Conservation (phyloP, 2,888 invertebrate genomes). For the Gymnosoma rotundatum region DNA sequence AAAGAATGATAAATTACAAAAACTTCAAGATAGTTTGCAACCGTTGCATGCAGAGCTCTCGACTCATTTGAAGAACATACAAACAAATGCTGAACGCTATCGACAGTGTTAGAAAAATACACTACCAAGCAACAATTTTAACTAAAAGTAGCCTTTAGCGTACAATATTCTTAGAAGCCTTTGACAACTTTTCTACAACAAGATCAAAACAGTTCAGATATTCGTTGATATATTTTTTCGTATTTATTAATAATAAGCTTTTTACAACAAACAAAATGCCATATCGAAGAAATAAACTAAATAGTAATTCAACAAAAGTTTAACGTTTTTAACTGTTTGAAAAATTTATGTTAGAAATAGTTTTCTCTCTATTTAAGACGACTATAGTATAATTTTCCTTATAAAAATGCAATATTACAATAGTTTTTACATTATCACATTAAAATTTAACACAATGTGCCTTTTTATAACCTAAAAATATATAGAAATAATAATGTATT, state of each 20-base stretch:
- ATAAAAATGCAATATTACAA: slow-evolving; percentile 58
- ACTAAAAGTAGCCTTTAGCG: slow-evolving; percentile 8
- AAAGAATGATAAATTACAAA: slow-evolving; percentile 84
- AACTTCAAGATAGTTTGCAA: slow-evolving; percentile 85
- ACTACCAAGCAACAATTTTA: slow-evolving; percentile 26
- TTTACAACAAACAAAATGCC: slow-evolving; percentile 53
- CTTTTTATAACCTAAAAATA: slow-evolving; percentile 57
- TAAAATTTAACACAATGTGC: slow-evolving; percentile 53
- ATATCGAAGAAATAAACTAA: slow-evolving; percentile 59
- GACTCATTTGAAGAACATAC: slow-evolving; percentile 85
- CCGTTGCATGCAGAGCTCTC: slow-evolving; percentile 86
- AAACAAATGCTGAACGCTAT: slow-evolving; percentile 85
- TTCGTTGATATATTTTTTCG: slow-evolving; percentile 28
- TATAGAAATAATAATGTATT: slow-evolving; percentile 18
- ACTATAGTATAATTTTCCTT: slow-evolving; percentile 63
- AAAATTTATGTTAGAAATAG: slow-evolving; percentile 67
- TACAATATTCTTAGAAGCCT: slow-evolving; percentile 27
- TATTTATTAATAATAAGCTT: slow-evolving; percentile 41
- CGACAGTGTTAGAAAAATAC: slow-evolving; percentile 83
- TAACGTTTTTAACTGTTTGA: slow-evolving; percentile 17
- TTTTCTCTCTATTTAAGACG: slow-evolving; percentile 56
- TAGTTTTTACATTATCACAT: slow-evolving; percentile 35
- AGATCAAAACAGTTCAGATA: slow-evolving; percentile 16
- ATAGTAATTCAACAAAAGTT: slow-evolving; percentile 47
- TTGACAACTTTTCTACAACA: neutral